Conservation (phyloP, 2,113 vertebrate genomes). For the Chaenocephalus aceratus region DNA sequence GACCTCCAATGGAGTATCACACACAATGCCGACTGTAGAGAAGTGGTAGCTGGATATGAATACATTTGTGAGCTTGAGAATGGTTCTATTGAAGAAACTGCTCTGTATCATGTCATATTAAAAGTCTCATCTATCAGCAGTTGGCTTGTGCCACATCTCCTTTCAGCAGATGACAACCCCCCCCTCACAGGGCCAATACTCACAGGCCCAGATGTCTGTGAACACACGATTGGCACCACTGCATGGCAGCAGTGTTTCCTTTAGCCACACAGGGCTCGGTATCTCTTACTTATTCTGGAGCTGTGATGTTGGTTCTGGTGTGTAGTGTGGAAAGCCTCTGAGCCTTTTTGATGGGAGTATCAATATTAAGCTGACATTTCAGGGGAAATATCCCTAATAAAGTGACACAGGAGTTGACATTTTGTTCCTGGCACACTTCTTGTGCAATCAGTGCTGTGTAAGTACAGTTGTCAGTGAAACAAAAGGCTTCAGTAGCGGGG, state of each 20-base stretch:
- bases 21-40: background rate
- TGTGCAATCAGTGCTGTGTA: conserved; percentile 49
- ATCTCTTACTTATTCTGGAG: conserved; percentile 21
- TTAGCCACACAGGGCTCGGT: conserved; percentile 27
- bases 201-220: conserved; percentile 25
- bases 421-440: conserved; percentile 63
- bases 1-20: conserved; percentile 44
- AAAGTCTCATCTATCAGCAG: conserved; percentile 50
- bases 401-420: conserved; percentile 36
- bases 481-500: conserved; percentile 31
- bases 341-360: conserved; percentile 43
- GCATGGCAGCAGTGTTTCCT: conserved; percentile 6
- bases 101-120: conserved; percentile 27
- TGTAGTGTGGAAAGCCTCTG: conserved; percentile 27
- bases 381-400: conserved; percentile 51
- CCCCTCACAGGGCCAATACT: conserved; percentile 35
- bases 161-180: conserved; percentile 49
- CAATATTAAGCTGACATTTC: conserved; percentile 53
- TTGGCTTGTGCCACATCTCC: conserved; percentile 29
- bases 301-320: conserved; percentile 28
- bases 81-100: conserved; percentile 21
- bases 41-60: conserved; percentile 25
- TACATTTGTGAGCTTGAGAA: conserved; percentile 11
- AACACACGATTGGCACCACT: conserved; percentile 19
- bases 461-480: conserved; percentile 24